Evolutionary conservation across 2,888 invertebrate species (phyloP), one percentile per base, ranked within the genome.

Genomic region (Ophion obscuratus): DNA sequence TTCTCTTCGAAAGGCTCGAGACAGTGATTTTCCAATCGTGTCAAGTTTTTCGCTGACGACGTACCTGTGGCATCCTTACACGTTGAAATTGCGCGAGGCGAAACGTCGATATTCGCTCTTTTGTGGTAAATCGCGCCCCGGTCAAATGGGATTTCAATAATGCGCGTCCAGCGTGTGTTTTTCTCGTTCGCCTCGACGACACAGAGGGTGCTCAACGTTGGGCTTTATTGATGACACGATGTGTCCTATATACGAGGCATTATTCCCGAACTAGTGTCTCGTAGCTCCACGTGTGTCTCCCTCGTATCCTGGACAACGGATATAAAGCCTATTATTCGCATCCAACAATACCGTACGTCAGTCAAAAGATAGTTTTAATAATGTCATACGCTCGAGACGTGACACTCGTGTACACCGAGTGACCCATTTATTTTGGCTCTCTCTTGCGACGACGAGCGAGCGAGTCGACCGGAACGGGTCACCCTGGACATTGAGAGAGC

Each of bases 311-410:
- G 78, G 75, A 79, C 68, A 80, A 82, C 76, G 75, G 85, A 85
- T 85, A 76, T 53, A 17, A 53, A 53, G 53, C 17, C 44, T 27
- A 36, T 27, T 17, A 61, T 79, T 57, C 53, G n/a, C 76, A n/a
- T 67, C 6, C 59, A 27, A 85, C 79, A 82, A 79, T 66, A 57
- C 53, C 53, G 67, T 53, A 76, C 83, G 85, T 85, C 85, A 9
- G 80, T 85, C 83, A 83, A 62, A 14, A 53, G 36, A 31, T 36
- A 70, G 59, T 66, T 82, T 85, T 77, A 82, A 83, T 80, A 85
- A 83, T 76, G 66, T 71, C n/a, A 27, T 24, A 24, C 40, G 36
- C 20, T 36, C 17, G 53, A 17, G 53, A 53, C 17, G 17, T 53
- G 3, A 53, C 53, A 17, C 17, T 53, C 17, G 17, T 17, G 17